These are phyloP conservation scores for Mimachlamys varia DNA, from an alignment of 2,888 invertebrate species.

Conservation along the genomic window DNA sequence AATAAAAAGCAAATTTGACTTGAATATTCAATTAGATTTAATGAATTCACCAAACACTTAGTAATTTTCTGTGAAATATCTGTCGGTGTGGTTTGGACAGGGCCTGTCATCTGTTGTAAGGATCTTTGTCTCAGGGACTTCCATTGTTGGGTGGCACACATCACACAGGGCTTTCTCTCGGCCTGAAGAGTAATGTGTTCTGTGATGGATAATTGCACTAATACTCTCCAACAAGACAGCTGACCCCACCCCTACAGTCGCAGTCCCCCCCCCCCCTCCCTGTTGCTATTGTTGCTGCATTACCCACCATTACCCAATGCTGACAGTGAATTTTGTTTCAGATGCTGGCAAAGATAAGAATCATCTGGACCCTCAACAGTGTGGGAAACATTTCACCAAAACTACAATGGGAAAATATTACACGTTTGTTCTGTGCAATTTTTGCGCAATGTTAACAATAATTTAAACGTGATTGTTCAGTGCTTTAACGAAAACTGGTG, in stretches of 20 bases:
- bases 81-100: not conserved
- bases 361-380: not conserved
- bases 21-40: constrained; percentile 33
- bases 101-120: not conserved
- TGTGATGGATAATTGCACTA: not conserved
- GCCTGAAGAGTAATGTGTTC: not conserved
- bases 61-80: constrained; percentile 21
- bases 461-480: too few species aligned
- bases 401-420: not conserved
- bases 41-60: constrained; percentile 22
- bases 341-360: not conserved
- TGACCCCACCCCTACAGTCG: not conserved
- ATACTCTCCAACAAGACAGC: constrained; percentile 5
- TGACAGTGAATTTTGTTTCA: not conserved
- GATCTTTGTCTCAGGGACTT: not conserved
- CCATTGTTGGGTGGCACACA: not conserved
- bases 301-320: not conserved
- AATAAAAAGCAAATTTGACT: constrained; percentile 27
- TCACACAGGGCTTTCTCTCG: not conserved
- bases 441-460: too few species aligned
- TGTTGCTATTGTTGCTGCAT: constrained; percentile 8
- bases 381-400: not conserved
- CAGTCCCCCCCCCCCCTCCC: not conserved
- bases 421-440: too few species aligned
- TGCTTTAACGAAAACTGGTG: too few species aligned